Conservation (phyloP, 1,140 invertebrate species). For the Orchesella cincta region DNA sequence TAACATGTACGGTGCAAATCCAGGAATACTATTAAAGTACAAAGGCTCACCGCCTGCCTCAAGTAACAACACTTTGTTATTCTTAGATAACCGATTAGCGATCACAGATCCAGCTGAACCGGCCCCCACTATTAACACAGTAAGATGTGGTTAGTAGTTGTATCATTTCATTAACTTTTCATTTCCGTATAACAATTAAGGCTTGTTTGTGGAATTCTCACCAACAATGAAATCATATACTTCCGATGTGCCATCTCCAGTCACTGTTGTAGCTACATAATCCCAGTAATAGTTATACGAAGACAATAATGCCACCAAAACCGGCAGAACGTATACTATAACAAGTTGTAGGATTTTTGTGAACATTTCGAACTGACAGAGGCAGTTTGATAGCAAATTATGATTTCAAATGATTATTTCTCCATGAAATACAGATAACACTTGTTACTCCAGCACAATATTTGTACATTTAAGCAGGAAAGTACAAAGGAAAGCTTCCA, state of each 20-base stretch:
- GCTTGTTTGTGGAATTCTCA: neutral
- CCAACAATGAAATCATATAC: slow-evolving; percentile 40
- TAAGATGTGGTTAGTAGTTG: neutral
- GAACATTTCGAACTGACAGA: no score
- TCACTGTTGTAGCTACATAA: neutral
- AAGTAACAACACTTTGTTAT: slow-evolving; percentile 59
- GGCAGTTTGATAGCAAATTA: no score
- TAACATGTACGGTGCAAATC: slow-evolving; percentile 15
- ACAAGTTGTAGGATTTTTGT: neutral
- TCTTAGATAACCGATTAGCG: slow-evolving; percentile 62
- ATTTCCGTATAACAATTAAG: neutral
- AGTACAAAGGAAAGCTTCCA: no score
- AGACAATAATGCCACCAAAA: neutral
- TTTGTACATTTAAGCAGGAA: no score
- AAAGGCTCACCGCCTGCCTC: slow-evolving; percentile 61
- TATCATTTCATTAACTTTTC: neutral
- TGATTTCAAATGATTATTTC: no score
- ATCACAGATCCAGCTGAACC: slow-evolving; percentile 64
- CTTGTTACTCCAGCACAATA: no score
- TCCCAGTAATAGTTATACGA: slow-evolving; percentile 36
- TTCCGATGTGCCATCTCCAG: neutral
- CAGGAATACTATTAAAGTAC: slow-evolving; percentile 32
- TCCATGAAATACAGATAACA: no score
- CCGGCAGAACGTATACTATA: neutral
- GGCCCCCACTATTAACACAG: slow-evolving; percentile 57